Conservation (phyloP, 2,797 vertebrate species). For the Catharus ustulatus region DNA sequence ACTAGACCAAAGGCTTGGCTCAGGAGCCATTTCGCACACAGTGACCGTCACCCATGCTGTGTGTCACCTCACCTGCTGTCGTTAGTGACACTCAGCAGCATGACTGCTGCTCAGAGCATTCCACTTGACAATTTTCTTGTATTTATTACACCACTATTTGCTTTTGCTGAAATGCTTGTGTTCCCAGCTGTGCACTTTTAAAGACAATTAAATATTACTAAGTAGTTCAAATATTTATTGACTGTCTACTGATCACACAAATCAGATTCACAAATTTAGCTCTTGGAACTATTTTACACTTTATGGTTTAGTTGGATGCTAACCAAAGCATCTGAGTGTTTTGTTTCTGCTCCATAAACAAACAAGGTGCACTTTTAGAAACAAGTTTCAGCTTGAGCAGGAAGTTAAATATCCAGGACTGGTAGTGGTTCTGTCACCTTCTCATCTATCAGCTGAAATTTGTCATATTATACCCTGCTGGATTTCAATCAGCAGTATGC, state of each 20-base stretch:
- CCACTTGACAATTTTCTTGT: not conserved
- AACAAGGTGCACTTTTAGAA: conserved; percentile 23
- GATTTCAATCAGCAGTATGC: not conserved
- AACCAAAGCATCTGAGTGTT: not conserved
- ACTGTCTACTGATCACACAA: not conserved
- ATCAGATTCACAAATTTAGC: not conserved
- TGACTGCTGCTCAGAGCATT: not conserved
- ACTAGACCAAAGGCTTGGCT: not conserved
- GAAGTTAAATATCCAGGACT: conserved; percentile 12
- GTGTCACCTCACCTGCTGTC: not conserved
- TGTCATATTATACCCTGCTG: not conserved
- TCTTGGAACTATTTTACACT: not conserved
- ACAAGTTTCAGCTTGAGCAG: conserved; percentile 1
- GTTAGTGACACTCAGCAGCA: not conserved
- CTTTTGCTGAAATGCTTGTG: not conserved
- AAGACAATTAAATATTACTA: not conserved
- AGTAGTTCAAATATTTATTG: conserved; percentile 28
- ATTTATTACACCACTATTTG: not conserved
- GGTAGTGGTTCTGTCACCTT: not conserved
- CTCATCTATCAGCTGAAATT: conserved; percentile 23
- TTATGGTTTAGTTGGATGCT: not conserved
- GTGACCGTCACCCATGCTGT: fast-evolving
- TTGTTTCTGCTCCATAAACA: conserved; percentile 18
- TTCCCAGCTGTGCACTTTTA: not conserved
- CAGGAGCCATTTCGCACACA: not conserved